Percentiles rank a stretch among this genome's conserved stretches.
Conservation (phyloP, 2,888 invertebrate genomes). For the Chrysina gloriosa region DNA sequence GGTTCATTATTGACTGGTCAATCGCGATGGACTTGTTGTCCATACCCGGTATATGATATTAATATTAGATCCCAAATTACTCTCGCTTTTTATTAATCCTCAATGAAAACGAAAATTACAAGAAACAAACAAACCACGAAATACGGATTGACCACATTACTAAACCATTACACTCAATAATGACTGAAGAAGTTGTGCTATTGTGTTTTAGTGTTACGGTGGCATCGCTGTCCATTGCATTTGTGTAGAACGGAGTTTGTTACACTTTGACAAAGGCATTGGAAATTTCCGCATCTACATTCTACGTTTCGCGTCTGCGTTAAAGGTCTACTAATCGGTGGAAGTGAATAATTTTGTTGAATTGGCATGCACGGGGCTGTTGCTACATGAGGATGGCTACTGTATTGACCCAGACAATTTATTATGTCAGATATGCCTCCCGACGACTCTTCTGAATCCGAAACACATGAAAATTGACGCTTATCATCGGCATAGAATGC, state of each 20-base stretch:
- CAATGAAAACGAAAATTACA: slow-evolving; percentile 5
- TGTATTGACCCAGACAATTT: neutral
- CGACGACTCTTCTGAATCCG: slow-evolving; percentile 7
- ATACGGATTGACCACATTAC: slow-evolving; percentile 12
- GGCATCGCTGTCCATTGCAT: neutral
- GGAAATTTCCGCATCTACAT: neutral
- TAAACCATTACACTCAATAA: neutral
- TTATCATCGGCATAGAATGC: neutral
- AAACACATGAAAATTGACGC: neutral
- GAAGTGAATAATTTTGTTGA: neutral
- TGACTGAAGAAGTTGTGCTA: neutral
- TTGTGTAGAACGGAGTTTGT: neutral
- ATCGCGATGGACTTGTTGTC: too few species aligned
- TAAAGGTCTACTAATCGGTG: neutral
- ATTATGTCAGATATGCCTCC: slow-evolving; percentile 11
- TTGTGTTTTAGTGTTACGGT: neutral
- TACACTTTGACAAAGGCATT: neutral
- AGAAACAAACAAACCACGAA: slow-evolving; percentile 22
- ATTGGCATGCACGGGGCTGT: neutral
- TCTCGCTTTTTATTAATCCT: neutral
- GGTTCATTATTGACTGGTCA: too few species aligned
- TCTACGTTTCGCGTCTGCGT: neutral
- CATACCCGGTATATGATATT: too few species aligned
- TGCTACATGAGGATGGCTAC: neutral
- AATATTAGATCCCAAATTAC: neutral